These are phyloP conservation scores for Pitangus sulphuratus DNA, from an alignment of 2,797 vertebrate genomes.

Conservation along the genomic window DNA sequence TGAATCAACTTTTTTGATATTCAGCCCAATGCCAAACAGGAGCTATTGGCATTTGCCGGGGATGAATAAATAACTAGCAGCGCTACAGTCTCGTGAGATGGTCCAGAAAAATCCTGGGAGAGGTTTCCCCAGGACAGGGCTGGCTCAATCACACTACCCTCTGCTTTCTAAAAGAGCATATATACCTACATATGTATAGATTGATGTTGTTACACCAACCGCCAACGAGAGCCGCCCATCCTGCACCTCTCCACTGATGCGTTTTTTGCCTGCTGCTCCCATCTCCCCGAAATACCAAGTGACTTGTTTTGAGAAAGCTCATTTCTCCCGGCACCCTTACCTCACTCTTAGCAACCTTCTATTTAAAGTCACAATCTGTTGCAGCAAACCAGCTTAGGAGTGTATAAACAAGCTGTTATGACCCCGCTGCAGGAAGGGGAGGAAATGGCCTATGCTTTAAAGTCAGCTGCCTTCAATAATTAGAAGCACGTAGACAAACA, in stretches of 20 bases:
- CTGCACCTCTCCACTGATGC: not conserved
- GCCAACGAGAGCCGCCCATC: not conserved
- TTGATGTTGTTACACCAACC: not conserved
- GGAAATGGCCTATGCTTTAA: constrained; percentile 62
- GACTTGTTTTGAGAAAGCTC: constrained; percentile 31
- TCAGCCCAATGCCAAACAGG: constrained; percentile 53
- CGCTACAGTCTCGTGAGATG: not conserved
- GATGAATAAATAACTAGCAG: constrained; percentile 48
- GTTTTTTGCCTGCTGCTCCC: constrained; percentile 54
- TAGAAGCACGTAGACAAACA: constrained; percentile 41
- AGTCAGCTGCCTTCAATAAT: constrained; percentile 52
- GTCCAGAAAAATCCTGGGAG: constrained; percentile 27
- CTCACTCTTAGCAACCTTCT: constrained; percentile 52
- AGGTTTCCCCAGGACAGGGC: constrained; percentile 30
- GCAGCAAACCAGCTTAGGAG: constrained; percentile 12
- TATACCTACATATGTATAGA: not conserved
- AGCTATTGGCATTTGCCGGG: constrained; percentile 49
- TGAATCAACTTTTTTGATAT: constrained; percentile 68
- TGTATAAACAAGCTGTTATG: constrained; percentile 18
- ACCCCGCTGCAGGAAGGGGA: constrained; percentile 33
- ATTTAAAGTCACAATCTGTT: constrained; percentile 53
- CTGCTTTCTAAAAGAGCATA: not conserved
- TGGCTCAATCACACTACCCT: not conserved
- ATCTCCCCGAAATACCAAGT: constrained; percentile 41
- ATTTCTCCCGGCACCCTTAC: constrained; percentile 39